These are phyloP conservation scores for Propithecus deckenii DNA, from an alignment of 2,797 vertebrate species.

Conservation along the genomic window DNA sequence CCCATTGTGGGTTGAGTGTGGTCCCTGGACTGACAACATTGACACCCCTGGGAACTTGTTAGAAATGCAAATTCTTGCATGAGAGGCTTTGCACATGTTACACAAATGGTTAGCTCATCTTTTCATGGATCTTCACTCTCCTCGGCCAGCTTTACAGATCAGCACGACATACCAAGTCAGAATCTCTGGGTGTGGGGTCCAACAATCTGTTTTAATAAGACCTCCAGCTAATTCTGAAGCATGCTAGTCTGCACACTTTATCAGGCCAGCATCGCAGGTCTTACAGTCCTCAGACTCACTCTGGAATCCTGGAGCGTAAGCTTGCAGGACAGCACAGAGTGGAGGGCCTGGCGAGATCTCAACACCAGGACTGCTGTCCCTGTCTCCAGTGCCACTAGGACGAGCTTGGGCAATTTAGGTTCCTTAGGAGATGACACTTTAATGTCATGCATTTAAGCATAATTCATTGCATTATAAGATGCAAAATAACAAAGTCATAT, in stretches of 20 bases:
- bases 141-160: not conserved
- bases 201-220: not conserved
- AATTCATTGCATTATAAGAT: not conserved
- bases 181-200: not conserved
- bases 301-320: too few relatives aligned
- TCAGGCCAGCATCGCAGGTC: rapidly evolving
- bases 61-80: not conserved
- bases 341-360: not conserved
- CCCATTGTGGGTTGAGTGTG: not conserved
- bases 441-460: not conserved
- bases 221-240: not conserved
- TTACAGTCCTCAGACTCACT: not conserved
- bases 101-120: not conserved
- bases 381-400: not conserved
- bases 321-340: not conserved
- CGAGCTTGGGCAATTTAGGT: not conserved
- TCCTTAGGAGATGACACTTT: not conserved
- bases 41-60: not conserved
- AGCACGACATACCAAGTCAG: not conserved
- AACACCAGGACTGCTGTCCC: rapidly evolving
- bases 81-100: not conserved
- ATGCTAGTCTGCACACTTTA: not conserved
- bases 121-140: not conserved
- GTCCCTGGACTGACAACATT: not conserved
- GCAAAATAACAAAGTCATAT: not conserved